These are phyloP conservation scores for Syrrhaptes paradoxus DNA, from an alignment of 2,113 vertebrate genomes.

Conservation along the genomic window DNA sequence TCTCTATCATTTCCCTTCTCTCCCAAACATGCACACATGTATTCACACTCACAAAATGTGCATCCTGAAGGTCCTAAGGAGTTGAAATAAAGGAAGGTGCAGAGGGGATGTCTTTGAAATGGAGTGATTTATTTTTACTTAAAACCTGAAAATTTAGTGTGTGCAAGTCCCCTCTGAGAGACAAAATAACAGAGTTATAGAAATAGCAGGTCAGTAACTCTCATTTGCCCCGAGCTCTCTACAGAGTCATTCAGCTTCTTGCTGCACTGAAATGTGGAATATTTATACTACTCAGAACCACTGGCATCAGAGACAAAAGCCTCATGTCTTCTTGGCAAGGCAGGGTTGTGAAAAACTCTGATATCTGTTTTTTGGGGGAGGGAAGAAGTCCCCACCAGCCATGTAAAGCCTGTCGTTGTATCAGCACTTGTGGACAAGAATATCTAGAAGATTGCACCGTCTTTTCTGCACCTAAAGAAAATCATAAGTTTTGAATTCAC, in stretches of 20 bases:
- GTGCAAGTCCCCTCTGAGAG: conserved; percentile 8
- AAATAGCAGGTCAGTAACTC: conserved; percentile 53
- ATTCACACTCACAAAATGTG: background rate
- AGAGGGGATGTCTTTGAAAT: conserved; percentile 28
- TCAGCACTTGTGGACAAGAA: background rate
- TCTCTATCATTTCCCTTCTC: background rate
- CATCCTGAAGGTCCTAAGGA: background rate
- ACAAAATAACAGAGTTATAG: conserved; percentile 53
- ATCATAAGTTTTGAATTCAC: conserved; percentile 19
- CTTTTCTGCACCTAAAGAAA: conserved; percentile 33
- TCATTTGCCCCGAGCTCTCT: conserved; percentile 47
- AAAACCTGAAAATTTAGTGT: background rate
- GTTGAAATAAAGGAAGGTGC: background rate
- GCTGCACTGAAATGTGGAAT: conserved; percentile 23
- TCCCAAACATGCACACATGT: background rate
- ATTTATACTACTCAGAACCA: conserved; percentile 5
- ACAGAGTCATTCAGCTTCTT: conserved; percentile 33
- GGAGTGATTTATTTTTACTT: conserved; percentile 17
- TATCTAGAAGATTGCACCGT: background rate
- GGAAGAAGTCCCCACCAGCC: background rate
- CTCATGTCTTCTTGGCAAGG: conserved; percentile 11
- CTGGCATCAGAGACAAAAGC: conserved; percentile 47
- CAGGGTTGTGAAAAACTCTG: background rate
- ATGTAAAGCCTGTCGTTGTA: background rate
- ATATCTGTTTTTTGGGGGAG: background rate